Conservation (phyloP, 2,888 invertebrate genomes). For the Caenorhabditis imperialis region DNA sequence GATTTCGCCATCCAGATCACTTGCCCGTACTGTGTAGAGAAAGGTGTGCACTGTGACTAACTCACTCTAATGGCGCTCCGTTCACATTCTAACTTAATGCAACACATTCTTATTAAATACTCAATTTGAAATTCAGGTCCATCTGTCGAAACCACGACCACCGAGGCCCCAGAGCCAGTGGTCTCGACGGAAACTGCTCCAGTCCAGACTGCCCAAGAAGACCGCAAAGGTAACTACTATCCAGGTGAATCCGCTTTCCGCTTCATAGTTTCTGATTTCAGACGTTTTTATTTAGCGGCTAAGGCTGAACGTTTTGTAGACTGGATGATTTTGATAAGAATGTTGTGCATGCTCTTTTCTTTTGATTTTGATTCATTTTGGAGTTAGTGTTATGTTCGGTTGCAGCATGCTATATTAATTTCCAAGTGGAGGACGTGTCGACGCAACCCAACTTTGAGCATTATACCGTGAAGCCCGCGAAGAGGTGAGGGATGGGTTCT, state of each 20-base stretch:
- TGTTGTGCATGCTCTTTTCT: slow-evolving; percentile 26
- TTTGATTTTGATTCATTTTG: background rate
- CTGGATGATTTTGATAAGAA: slow-evolving; percentile 7
- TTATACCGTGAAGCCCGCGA: slow-evolving; percentile 59
- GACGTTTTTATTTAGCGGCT: slow-evolving; percentile 25
- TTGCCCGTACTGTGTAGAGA: slow-evolving; percentile 30
- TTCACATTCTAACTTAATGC: slow-evolving; percentile 12
- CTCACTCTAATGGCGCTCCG: background rate
- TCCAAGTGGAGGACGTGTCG: slow-evolving; percentile 70
- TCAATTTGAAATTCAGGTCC: slow-evolving; percentile 4
- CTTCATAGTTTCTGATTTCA: slow-evolving; percentile 47
- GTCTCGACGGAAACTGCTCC: slow-evolving; percentile 30
- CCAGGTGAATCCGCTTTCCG: slow-evolving; percentile 58
- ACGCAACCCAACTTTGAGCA: slow-evolving; percentile 55
- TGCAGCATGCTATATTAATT: slow-evolving; percentile 76
- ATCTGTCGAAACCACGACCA: slow-evolving; percentile 20
- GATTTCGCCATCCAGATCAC: slow-evolving; percentile 32
- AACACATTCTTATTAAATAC: background rate
- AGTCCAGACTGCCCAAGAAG: slow-evolving; percentile 34
- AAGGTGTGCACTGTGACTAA: slow-evolving; percentile 35
- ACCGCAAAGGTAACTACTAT: slow-evolving; percentile 55
- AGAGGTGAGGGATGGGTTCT: slow-evolving; percentile 55
- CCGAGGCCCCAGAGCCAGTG: slow-evolving; percentile 18
- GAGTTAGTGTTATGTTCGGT: slow-evolving; percentile 36
- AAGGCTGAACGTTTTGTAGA: slow-evolving; percentile 9